Percentiles rank a stretch among this genome's conserved stretches.
Conservation (phyloP, 1,140 invertebrate species). For the Drosophila serrata region DNA sequence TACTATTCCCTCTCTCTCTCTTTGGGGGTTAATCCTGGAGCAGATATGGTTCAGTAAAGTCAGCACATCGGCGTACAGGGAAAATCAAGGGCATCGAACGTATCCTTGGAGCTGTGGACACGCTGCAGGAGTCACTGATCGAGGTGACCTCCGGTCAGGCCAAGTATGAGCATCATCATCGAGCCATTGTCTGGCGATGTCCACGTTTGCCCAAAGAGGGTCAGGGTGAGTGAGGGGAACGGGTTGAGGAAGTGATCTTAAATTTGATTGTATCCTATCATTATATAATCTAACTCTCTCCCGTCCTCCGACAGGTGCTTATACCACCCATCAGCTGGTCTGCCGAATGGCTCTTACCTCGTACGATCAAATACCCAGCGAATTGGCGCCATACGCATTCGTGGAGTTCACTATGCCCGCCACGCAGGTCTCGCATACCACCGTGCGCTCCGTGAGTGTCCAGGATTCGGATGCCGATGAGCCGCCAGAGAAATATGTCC, state of each 20-base stretch:
- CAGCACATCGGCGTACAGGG: constrained; percentile 94
- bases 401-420: constrained; percentile 99
- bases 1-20: too few species aligned
- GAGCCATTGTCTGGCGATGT: constrained; percentile 99
- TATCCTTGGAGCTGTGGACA: constrained; percentile 96
- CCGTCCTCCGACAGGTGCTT: constrained; percentile 90
- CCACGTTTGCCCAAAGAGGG: constrained; percentile 97
- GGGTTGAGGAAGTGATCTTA: not conserved
- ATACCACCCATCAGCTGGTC: constrained; percentile 97
- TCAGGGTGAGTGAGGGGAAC: constrained; percentile 90
- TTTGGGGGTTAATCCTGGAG: not conserved
- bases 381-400: constrained; percentile 94
- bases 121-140: constrained; percentile 96
- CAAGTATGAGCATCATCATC: constrained; percentile 99
- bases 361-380: constrained; percentile 98
- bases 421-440: constrained; percentile 98
- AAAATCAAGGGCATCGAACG: constrained; percentile 98
- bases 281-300: not conserved
- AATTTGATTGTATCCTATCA: too few species aligned
- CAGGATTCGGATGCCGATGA: constrained; percentile 95
- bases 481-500: constrained; percentile 99
- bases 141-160: constrained; percentile 99
- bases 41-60: constrained; percentile 97
- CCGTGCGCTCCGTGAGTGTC: constrained; percentile 97
- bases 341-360: constrained; percentile 97